phyloP scores from a whole-genome alignment of 2,888 invertebrate genomes.

The Heliothis peltigera region DNA sequence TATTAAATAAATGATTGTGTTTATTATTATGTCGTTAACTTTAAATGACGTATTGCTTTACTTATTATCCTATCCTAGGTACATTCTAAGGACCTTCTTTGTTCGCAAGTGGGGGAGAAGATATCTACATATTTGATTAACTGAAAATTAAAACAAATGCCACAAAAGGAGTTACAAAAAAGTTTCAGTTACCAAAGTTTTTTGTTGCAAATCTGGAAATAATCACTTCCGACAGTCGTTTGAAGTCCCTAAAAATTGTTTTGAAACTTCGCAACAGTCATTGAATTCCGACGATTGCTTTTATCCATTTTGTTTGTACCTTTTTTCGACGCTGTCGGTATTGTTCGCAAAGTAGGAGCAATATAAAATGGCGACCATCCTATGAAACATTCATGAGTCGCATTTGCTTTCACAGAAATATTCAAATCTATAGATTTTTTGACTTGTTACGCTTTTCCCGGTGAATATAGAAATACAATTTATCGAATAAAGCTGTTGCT shows the following conservation, averaged over 20 bases:
- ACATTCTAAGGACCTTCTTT: too few species aligned
- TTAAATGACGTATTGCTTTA: too few species aligned
- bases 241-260: slow-evolving; percentile 28
- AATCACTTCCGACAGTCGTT: slow-evolving; percentile 18
- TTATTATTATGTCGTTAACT: slow-evolving; percentile 8
- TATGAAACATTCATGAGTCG: slow-evolving; percentile 77
- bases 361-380: slow-evolving; percentile 70
- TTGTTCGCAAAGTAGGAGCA: slow-evolving; percentile 60
- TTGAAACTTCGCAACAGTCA: slow-evolving; percentile 35
- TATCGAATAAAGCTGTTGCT: slow-evolving; percentile 46
- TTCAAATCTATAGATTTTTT: slow-evolving; percentile 63
- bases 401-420: slow-evolving; percentile 61
- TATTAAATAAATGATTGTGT: slow-evolving; percentile 16
- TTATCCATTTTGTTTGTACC: slow-evolving; percentile 48
- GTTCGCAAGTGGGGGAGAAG: background rate
- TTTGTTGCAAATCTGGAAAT: slow-evolving; percentile 4
- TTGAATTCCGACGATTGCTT: slow-evolving; percentile 45
- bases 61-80: too few species aligned
- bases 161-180: background rate
- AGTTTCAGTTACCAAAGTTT: slow-evolving; percentile 5
- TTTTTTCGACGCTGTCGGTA: slow-evolving; percentile 53
- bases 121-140: background rate
- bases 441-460: slow-evolving; percentile 43
- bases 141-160: background rate
- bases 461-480: slow-evolving; percentile 35